Evolutionary conservation across 2,888 invertebrate genomes (phyloP), one percentile per base, ranked within the genome.

Genomic region (Cerceris rybyensis): DNA sequence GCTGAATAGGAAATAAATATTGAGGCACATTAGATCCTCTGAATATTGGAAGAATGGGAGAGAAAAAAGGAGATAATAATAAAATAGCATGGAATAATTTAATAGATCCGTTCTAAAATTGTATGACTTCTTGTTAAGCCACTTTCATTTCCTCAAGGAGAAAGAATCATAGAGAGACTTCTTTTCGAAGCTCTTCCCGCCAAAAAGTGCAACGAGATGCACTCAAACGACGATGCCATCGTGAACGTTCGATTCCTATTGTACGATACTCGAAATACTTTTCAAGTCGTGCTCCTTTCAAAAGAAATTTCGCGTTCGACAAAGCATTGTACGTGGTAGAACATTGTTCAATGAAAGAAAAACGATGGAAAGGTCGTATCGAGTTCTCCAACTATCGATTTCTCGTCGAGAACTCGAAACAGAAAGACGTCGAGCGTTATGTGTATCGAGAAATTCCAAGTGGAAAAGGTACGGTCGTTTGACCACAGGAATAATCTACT

Each of bases 151-250:
- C 8, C 8, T 0, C 14, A 28, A 28, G n/a, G 52, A 52, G 8
- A n/a, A n/a, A 52, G 52, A n/a, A 16, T 2, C 11, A 58, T 59
- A 43, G 9, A 71, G 52, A 64, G 70, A 28, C 55, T 66, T 59
- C 42, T 59, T 41, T 55, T 11, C n/a, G 43, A 63, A 28, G 28
- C 50, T 49, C 52, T n/a, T 70, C n/a, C 65, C 41, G 14, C 8
- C 50, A 49, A 64, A 70, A 59, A 65, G 43, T 59, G 14, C 69
- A 61, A 41, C 64, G 65, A 17, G 61, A 57, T 61, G 49, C 66
- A 14, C 59, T 16, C 7, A 9, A 55, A 55, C 17, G 28, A 6
- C 16, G 13, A 4, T 7, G 7, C 28, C 17, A 16, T 55, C 55
- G 17, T 17, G 55, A 17, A 17, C 46, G 9, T n/a, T 46, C 52